phyloP scores from a whole-genome alignment of 2,797 vertebrate genomes.

The Rhyacichthys aspro region DNA sequence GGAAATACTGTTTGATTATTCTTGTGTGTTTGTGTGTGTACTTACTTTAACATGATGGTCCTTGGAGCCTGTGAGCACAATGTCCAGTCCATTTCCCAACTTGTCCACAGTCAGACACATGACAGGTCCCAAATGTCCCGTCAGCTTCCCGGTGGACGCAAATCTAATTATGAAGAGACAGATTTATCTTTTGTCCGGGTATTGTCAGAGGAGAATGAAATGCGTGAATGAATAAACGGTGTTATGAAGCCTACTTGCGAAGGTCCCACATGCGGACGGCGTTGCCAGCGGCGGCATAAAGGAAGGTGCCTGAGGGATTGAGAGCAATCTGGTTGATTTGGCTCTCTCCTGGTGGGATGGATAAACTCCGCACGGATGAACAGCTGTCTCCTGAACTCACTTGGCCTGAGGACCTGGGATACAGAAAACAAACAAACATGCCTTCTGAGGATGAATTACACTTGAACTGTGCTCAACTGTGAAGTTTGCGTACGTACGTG shows the following conservation, averaged over 20 bases:
- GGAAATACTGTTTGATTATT: background rate
- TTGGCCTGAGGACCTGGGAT: background rate
- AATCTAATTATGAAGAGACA: slow-evolving; percentile 80
- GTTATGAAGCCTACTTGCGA: slow-evolving; percentile 83
- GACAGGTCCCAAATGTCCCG: slow-evolving; percentile 93
- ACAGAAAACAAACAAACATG: slow-evolving; percentile 55
- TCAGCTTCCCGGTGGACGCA: slow-evolving; percentile 95
- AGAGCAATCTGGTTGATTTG: slow-evolving; percentile 1
- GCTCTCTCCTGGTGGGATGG: slow-evolving; percentile 76
- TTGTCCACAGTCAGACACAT: slow-evolving; percentile 93
- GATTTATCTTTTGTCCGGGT: background rate
- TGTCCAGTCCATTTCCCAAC: slow-evolving; percentile 89
- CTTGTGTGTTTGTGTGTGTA: background rate
- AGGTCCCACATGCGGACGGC: slow-evolving; percentile 88
- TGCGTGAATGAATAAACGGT: background rate
- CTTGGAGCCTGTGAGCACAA: slow-evolving; percentile 95
- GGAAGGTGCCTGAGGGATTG: slow-evolving; percentile 7
- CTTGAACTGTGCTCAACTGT: background rate
- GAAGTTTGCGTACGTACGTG: slow-evolving; percentile 81
- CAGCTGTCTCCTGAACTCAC: slow-evolving; percentile 61
- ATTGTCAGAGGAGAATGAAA: background rate
- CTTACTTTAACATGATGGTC: slow-evolving; percentile 93
- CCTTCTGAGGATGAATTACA: background rate
- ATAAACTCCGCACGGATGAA: slow-evolving; percentile 81
- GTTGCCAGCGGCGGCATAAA: background rate